Base-by-base conservation (phyloP, 2,888 invertebrate genomes). In the Lasioglossum pauxillum region DNA sequence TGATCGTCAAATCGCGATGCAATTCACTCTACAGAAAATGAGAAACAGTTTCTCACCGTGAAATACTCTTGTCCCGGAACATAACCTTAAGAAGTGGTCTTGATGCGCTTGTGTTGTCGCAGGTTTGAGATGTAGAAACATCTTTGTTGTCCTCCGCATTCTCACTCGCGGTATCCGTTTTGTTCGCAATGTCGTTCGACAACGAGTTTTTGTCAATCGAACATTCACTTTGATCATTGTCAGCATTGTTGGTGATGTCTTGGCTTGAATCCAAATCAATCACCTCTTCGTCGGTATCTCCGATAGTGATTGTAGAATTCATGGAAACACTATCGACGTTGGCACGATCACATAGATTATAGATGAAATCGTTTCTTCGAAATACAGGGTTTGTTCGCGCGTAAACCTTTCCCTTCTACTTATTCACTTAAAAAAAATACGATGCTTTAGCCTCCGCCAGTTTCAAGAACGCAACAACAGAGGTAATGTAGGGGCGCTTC, bases 61-160 rank as follows among this genome's bases (percentile, higher is more conserved):
- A 93, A 44, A 90, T 78, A 41, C 77, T 87, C 78, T 92, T 87
- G 82, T 95, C 93, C 38, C 92, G 93, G 83, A 95, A 95, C 53
- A 89, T 91, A 89, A 95, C 93, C 88, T 92, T 94, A 82, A 95
- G 89, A 76, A 94, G 82, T 5, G 95, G 94, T 14, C 88, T 84
- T 5, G 88, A n/a, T 5, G 60, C 16, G 5, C 84, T 77, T 7
- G 75, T 31, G 23, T 19, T 27, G 35, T 82, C 71, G 46, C 49
- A 76, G 35, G 23, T 38, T 80, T 80, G 38, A 3, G 75, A 27
- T 16, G 64, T 31, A 38, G 57, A 67, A 23, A 16, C 41, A 8
- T 82, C 57, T 53, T 46, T 64, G 16, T 82, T 78, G 44, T n/a
- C 14, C 35, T 88, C 79, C 1, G 78, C 75, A 27, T 44, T 75